These are phyloP conservation scores for Pseudeuparius sepicola DNA, from an alignment of 2,888 invertebrate species.

Conservation along the genomic window DNA sequence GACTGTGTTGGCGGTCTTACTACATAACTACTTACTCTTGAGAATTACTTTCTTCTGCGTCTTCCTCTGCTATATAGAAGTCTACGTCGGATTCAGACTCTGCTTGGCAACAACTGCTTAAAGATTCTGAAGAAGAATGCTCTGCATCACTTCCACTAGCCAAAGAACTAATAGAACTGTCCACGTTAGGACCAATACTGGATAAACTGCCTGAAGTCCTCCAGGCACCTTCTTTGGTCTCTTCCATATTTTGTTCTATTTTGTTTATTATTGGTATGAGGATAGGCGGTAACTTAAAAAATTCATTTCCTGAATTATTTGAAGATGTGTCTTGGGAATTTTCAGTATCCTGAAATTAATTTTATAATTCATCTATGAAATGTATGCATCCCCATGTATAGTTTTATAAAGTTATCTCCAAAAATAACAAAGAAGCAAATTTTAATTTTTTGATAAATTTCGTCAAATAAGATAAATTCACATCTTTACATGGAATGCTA, in stretches of 20 bases:
- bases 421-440: too few relatives aligned
- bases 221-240: slow-evolving; percentile 12
- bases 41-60: slow-evolving; percentile 10
- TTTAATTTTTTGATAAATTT: too few relatives aligned
- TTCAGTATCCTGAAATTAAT: slow-evolving; percentile 53
- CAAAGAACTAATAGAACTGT: slow-evolving; percentile 43
- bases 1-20: too few relatives aligned
- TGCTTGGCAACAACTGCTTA: slow-evolving; percentile 20
- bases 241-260: not conserved
- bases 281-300: slow-evolving; percentile 59
- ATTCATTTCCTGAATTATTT: slow-evolving; percentile 42
- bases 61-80: slow-evolving; percentile 10
- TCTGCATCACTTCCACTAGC: slow-evolving; percentile 31
- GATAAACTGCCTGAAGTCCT: slow-evolving; percentile 52
- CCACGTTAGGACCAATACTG: slow-evolving; percentile 60
- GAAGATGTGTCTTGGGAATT: slow-evolving; percentile 51
- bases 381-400: too few relatives aligned
- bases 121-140: slow-evolving; percentile 14
- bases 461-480: too few relatives aligned
- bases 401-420: too few relatives aligned
- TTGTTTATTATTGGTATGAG: slow-evolving; percentile 56
- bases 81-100: slow-evolving; percentile 22
- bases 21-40: too few relatives aligned
- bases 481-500: too few relatives aligned
- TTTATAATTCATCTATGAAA: too few relatives aligned